Conservation (phyloP, 2,113 vertebrate genomes). For the Propithecus coquereli region DNA sequence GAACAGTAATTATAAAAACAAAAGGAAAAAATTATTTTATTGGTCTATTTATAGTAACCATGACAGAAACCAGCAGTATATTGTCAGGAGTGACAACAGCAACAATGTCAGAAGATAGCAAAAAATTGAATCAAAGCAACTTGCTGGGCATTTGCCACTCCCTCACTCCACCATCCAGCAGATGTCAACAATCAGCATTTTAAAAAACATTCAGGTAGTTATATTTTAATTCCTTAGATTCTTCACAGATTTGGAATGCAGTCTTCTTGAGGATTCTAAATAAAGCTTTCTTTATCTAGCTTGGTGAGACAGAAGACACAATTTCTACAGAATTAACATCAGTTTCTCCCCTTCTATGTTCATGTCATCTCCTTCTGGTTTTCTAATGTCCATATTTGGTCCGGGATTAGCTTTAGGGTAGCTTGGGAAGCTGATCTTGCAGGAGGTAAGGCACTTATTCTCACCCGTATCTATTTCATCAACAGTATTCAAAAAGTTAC, state of each 20-base stretch:
- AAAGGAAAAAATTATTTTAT: constrained; percentile 58
- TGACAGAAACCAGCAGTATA: constrained; percentile 79
- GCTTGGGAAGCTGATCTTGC: constrained; percentile 92
- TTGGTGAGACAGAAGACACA: constrained; percentile 87
- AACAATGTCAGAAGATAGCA: constrained; percentile 83
- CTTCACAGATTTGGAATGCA: constrained; percentile 87
- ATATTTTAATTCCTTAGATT: constrained; percentile 84
- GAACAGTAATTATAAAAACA: constrained; percentile 80
- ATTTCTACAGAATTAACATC: constrained; percentile 93
- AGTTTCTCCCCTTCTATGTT: constrained; percentile 93
- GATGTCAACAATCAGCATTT: constrained; percentile 69
- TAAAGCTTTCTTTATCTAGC: constrained; percentile 95
- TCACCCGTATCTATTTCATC: constrained; percentile 94
- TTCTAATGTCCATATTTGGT: constrained; percentile 92
- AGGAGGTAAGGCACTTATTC: constrained; percentile 87
- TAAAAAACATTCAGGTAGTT: constrained; percentile 71
- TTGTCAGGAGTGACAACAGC: constrained; percentile 69
- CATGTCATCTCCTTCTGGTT: constrained; percentile 90
- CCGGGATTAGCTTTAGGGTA: constrained; percentile 92
- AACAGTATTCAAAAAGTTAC: constrained; percentile 93
- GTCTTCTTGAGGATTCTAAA: constrained; percentile 86
- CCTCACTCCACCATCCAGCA: constrained; percentile 19
- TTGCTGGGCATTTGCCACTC: constrained; percentile 68
- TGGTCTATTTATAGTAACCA: constrained; percentile 74
- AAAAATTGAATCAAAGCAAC: constrained; percentile 73